A percentile compares a stretch with the other conserved stretches of the same genome.
These are phyloP conservation scores for Tenthredo mesomela DNA, from an alignment of 2,888 invertebrate genomes.

Conservation along the genomic window DNA sequence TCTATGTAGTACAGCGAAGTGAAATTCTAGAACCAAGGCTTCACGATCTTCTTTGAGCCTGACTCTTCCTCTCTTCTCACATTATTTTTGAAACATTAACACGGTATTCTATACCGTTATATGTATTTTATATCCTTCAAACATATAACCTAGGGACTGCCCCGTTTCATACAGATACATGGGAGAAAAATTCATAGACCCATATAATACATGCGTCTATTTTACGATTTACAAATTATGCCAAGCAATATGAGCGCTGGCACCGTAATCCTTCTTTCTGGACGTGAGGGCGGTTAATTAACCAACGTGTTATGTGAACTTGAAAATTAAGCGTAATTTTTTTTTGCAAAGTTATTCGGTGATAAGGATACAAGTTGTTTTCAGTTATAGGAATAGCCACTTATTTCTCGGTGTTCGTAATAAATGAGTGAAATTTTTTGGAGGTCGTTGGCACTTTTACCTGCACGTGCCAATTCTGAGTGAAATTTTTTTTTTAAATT, in stretches of 20 bases:
- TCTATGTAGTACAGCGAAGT: not conserved
- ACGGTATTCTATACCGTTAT: not conserved
- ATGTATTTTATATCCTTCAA: not conserved
- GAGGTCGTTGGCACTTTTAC: not conserved
- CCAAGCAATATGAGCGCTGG: not conserved
- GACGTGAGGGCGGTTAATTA: not conserved
- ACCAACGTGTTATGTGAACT: not conserved
- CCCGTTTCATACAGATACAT: not conserved
- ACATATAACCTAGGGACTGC: not conserved
- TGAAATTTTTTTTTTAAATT: not conserved
- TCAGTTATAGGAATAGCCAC: not conserved
- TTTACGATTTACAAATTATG: slow-evolving; percentile 16
- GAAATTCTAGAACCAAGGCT: slow-evolving; percentile 6
- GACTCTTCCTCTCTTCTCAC: not conserved
- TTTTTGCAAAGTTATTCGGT: not conserved
- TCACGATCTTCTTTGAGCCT: not conserved
- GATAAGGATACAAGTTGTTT: not conserved
- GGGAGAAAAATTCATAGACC: not conserved
- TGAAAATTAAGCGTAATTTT: not conserved
- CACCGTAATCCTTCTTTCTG: not conserved
- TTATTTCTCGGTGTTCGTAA: not conserved
- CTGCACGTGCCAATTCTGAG: not conserved
- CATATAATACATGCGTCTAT: too few species aligned
- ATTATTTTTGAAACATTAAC: not conserved
- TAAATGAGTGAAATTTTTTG: not conserved